These are phyloP conservation scores for Troglohyphantes excavatus DNA, from an alignment of 2,888 invertebrate genomes.

Conservation along the genomic window DNA sequence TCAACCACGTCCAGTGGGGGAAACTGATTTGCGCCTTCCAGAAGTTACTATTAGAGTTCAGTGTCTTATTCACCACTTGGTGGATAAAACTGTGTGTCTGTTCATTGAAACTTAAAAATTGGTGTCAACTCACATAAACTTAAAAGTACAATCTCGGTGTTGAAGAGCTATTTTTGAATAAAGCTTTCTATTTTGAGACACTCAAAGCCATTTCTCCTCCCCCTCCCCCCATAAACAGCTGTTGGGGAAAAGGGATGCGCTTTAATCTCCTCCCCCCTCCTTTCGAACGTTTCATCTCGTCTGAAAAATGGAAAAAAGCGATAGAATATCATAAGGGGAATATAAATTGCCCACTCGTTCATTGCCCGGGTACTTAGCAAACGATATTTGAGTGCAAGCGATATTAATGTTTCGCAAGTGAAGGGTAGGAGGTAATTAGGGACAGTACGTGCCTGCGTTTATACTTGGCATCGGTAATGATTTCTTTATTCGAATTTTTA, in stretches of 20 bases:
- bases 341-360: slow-evolving; percentile 30
- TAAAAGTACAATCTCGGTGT: too few relatives aligned
- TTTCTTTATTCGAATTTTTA: too few relatives aligned
- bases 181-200: too few relatives aligned
- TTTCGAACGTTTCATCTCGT: neutral
- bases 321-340: slow-evolving; percentile 39
- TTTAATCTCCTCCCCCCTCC: neutral
- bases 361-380: slow-evolving; percentile 21
- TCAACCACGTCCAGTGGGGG: too few relatives aligned
- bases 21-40: too few relatives aligned
- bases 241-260: slow-evolving; percentile 20
- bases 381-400: slow-evolving; percentile 26
- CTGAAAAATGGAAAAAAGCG: slow-evolving; percentile 25
- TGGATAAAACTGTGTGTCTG: too few relatives aligned
- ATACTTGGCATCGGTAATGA: neutral
- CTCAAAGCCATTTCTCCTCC: slow-evolving; percentile 5
- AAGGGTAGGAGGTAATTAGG: neutral
- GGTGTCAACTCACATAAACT: too few relatives aligned
- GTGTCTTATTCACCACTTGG: too few relatives aligned
- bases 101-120: too few relatives aligned
- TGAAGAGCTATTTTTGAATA: too few relatives aligned
- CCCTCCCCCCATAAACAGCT: slow-evolving; percentile 2
- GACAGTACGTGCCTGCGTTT: neutral
- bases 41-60: too few relatives aligned
- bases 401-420: slow-evolving; percentile 20